Base-by-base conservation (phyloP, 2,888 invertebrate species). In the Pachydiplax longipennis region DNA sequence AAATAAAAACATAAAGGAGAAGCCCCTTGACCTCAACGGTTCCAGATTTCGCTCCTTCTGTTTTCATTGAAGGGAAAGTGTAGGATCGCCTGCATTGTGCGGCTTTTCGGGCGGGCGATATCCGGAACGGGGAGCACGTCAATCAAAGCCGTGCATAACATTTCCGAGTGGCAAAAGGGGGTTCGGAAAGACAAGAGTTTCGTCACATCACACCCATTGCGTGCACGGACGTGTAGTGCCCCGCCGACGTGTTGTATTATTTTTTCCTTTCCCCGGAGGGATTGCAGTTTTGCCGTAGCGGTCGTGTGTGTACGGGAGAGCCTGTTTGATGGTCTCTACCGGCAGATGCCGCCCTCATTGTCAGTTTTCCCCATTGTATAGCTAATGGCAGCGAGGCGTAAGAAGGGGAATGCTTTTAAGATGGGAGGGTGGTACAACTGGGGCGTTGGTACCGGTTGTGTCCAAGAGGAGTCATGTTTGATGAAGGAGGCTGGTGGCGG, bases 371-470 rank as follows among this genome's bases (percentile, higher is more conserved):
- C 87, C 37, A 87, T 87, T 87, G 87, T 87, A 87, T 61, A 37
- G 87, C 87, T 87, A 87, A 87, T 87, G 87, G 87, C 61, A 87
- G 87, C 61, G 87, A 61, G 87, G 61, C 87, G 87, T 87, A 87
- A 87, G 87, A 61, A 53, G 61, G 61, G n/a, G 53, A 53, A 53
- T 18, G 53, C 53, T 53, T 53, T 25, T 73, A 73, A 31, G 73
- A 31, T 25, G 73, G 61, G 61, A n/a, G 22, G 15, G 83, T 83
- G 35, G 58, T 18, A 15, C 58, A 35, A 35, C 83, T 44, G 25
- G 61, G 87, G 58, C 31, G 82, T 82, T 82, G 82, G 82, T 82
- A 82, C 82, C 82, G 31, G 82, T 82, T 31, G 82, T 82, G 82
- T 44, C 82, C 81, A 31, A 87, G 87, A 61, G 12, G 87, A 87